phyloP scores from a whole-genome alignment of 2,797 vertebrate genomes.

The Gambusia yucatana region DNA sequence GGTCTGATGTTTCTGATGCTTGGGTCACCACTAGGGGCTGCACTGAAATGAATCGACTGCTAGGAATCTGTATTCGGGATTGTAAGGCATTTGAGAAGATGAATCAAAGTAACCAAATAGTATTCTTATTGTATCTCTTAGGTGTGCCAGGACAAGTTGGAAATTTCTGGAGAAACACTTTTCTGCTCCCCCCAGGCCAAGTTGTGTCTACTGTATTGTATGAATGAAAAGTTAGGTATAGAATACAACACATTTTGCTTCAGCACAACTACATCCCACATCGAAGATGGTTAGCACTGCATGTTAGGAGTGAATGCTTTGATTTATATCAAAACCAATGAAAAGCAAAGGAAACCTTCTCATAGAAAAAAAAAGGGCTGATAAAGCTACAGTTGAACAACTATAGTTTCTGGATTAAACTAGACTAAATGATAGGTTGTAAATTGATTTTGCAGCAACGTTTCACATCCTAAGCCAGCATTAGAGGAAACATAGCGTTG shows the following conservation, averaged over 20 bases:
- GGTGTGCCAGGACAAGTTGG: not conserved
- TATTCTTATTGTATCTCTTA: conserved; percentile 3
- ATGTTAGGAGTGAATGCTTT: not conserved
- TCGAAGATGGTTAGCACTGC: not conserved
- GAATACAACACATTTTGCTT: not conserved
- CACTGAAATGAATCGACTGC: conserved; percentile 3
- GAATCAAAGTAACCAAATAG: not conserved
- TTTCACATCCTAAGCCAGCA: not conserved
- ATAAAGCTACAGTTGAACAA: not conserved
- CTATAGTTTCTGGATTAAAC: not conserved
- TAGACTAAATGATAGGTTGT: not conserved
- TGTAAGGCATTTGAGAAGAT: not conserved
- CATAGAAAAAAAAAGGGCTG: not conserved
- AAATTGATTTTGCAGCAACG: not conserved
- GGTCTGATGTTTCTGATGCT: not conserved
- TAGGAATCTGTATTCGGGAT: not conserved
- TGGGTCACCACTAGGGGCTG: not conserved
- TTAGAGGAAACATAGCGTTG: not conserved
- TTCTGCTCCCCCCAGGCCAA: not conserved
- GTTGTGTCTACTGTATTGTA: not conserved
- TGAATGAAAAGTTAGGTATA: not conserved
- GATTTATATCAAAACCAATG: not conserved
- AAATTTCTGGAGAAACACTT: not conserved
- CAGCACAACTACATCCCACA: not conserved
- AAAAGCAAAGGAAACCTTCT: not conserved